Conservation (phyloP, 2,797 vertebrate species). For the Eurystomus glaucurus region DNA sequence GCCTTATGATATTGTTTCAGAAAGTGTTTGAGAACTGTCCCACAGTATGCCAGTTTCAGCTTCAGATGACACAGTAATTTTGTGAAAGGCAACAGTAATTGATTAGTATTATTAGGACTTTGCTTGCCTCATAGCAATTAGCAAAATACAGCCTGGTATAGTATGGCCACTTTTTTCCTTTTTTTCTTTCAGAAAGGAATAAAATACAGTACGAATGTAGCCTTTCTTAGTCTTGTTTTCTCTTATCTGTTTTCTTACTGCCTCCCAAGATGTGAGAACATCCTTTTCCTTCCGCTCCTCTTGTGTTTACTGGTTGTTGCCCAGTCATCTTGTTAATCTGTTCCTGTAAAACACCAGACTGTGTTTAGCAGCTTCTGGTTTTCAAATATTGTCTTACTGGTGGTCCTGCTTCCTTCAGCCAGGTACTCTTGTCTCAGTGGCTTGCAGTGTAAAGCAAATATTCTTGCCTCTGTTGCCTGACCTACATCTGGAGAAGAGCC, state of each 20-base stretch:
- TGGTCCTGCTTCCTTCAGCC: not conserved
- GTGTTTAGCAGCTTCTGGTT: not conserved
- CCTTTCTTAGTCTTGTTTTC: not conserved
- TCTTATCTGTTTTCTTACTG: not conserved
- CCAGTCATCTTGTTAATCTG: not conserved
- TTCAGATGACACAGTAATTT: not conserved
- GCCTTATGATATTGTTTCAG: not conserved
- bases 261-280: not conserved
- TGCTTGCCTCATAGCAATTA: not conserved
- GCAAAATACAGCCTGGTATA: not conserved
- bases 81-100: not conserved
- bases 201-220: accelerated
- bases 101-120: not conserved
- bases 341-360: not conserved
- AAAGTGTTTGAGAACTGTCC: not conserved
- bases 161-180: not conserved
- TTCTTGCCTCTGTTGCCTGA: not conserved
- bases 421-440: not conserved
- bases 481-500: not conserved
- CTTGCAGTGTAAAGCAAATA: not conserved
- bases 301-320: not conserved
- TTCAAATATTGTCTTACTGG: not conserved
- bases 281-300: not conserved
- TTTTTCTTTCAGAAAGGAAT: not conserved
- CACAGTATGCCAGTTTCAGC: not conserved